Evolutionary conservation across 2,888 invertebrate genomes (phyloP).

Genomic region (Troglohyphantes excavatus): DNA sequence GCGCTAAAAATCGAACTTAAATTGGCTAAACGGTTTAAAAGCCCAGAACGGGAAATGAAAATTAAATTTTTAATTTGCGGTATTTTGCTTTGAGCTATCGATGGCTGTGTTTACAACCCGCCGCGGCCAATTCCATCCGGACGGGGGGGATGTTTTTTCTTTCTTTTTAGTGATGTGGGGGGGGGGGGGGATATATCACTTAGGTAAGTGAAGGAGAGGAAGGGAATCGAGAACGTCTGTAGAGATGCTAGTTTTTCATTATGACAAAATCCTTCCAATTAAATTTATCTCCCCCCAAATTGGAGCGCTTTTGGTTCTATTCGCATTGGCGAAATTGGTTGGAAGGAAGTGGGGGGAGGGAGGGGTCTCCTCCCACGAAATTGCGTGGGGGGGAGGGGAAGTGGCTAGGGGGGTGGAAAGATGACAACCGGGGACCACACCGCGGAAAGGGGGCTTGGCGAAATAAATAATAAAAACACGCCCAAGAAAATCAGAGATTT

Average conservation of each 20-base stretch:
- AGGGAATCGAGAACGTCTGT: conserved; percentile 31
- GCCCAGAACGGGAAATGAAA: conserved; percentile 74
- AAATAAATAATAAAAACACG: conserved; percentile 71
- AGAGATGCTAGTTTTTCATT: conserved; percentile 77
- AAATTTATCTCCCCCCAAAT: conserved; percentile 77
- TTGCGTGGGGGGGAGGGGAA: conserved; percentile 9
- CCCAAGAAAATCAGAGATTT: conserved; percentile 78
- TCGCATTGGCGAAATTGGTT: conserved; percentile 77
- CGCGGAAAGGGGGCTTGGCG: conserved; percentile 33
- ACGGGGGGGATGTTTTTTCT: neutral
- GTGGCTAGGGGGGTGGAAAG: conserved; percentile 58
- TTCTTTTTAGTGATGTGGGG: neutral
- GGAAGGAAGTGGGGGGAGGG: conserved; percentile 63
- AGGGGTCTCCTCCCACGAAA: conserved; percentile 10
- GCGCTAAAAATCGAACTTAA: conserved; percentile 70
- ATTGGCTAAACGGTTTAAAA: conserved; percentile 73
- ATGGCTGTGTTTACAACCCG: conserved; percentile 69
- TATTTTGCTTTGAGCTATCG: conserved; percentile 68
- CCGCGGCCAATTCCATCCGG: conserved; percentile 44
- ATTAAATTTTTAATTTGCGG: conserved; percentile 78
- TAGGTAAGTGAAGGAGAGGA: conserved; percentile 60
- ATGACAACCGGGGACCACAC: conserved; percentile 74
- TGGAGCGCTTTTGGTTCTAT: conserved; percentile 72
- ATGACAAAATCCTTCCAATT: conserved; percentile 77
- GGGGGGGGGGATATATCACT: conserved; percentile 68